Base-by-base conservation (phyloP, 2,888 invertebrate species). In the Atethmia centrago region DNA sequence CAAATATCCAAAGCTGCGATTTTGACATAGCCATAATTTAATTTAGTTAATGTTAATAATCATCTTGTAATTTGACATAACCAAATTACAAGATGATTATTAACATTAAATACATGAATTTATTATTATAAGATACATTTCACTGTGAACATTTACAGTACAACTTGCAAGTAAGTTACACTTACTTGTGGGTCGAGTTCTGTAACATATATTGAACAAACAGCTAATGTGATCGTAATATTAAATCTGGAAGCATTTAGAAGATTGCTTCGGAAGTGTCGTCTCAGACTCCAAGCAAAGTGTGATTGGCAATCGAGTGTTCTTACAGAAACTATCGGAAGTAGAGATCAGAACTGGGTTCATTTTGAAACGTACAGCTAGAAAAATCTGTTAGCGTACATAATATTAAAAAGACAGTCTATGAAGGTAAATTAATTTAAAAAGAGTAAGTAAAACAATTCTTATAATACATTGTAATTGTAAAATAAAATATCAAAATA, bases 241-340 rank as follows among this genome's bases (percentile, higher is more conserved):
- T 71, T 61, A 51, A 55, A 64, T 65, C 14, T 40, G 1, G 12
- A 71, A 56, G n/a, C 62, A 40, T 62, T 62, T 51, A 62, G 36
- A 21, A 65, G n/a, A 65, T 79, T 56, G 45, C 19, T 71, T 9
- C n/a, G n/a, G 10, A 65, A 53, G 47, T 71, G 16, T 51, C 16
- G 58, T 47, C 47, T 21, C 36, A 12, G 8, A n/a, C 25, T n/a
- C 19, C 40, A 1, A 51, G 62, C 42, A 19, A 65, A 71, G 36
- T 69, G 63, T 45, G 77, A 77, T 76, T 58, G 67, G 66, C 47
- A 67, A 62, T 66, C 40, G 21, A 59, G 25, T 47, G 69, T 31
- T 62, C 62, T 31, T 3, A 19, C 12, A 10, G 19, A 66, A 65
- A 65, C 19, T 40, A 59, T 65, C 19, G 40, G n/a, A 8, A 36